Evolutionary conservation across 2,113 vertebrate genomes (phyloP), one percentile per base, ranked within the genome.

Genomic region (Microtus montanus): DNA sequence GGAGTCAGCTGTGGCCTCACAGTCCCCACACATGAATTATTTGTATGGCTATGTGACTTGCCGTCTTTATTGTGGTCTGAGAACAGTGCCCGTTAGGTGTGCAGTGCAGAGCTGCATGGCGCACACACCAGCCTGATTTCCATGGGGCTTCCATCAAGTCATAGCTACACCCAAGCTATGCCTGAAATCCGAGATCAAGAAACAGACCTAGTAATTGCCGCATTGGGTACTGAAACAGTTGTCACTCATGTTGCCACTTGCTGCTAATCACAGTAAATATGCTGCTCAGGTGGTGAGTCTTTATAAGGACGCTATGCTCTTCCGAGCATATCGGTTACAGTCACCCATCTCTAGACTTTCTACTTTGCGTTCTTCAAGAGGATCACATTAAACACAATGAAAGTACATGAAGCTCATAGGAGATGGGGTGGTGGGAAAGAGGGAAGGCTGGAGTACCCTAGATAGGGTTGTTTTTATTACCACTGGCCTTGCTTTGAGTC

Each of bases 401-500:
- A 15, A 78, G 38, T 90, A 71, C 68, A 83, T 77, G n/a, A 90
- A 71, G 6, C 20, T 54, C 28, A 28, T 89, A 52, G 90, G 92
- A 58, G 41, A 78, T 52, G 14, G 20, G 49, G 5, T 83, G 22
- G 17, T 41, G 10, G 89, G 47, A 84, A 78, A 94, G 93, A 87
- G 75, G n/a, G 68, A 82, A 49, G 84, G 87, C 61, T 95, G 54
- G 64, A 84, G 1, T 6, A 1, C 93, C 41, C 95, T 33, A 47
- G 77, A 33, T 44, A 90, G 58, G 13, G n/a, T 91, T 1, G 5
- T 75, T 96, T 97, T 26, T 71, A 41, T 83, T 90, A 19, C 11
- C 78, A 2, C 49, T 96, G 93, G 6, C 66, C 64, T 97, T 96
- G 77, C 52, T 96, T 73, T 93, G 78, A 95, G 5, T 49, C 41